A percentile compares a stretch with the other conserved stretches of the same genome.
phyloP scores from a whole-genome alignment of 2,113 vertebrate genomes.

The Vimba vimba region DNA sequence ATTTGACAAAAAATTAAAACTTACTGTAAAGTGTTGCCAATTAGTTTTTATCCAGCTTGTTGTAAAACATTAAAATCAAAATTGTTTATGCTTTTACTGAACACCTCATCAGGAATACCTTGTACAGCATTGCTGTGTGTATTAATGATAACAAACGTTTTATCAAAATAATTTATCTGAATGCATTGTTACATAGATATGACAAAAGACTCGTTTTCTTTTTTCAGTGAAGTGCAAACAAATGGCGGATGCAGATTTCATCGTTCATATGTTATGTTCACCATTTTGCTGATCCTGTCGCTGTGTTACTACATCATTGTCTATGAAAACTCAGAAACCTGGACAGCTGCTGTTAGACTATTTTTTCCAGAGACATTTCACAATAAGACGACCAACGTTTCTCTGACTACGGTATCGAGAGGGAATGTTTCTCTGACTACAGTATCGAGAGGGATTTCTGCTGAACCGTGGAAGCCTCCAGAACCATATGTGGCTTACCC shows the following conservation, averaged over 20 bases:
- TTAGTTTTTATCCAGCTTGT: not conserved
- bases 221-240: slow-evolving; percentile 21
- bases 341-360: not conserved
- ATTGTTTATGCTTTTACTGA: not conserved
- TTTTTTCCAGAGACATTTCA: not conserved
- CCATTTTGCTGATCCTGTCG: slow-evolving; percentile 6
- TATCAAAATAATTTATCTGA: not conserved
- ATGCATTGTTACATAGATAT: not conserved
- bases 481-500: slow-evolving; percentile 68
- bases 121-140: not conserved
- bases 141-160: not conserved
- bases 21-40: too few species aligned
- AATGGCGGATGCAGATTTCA: not conserved
- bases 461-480: slow-evolving; percentile 29
- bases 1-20: too few species aligned
- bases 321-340: not conserved
- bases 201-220: not conserved
- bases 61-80: not conserved
- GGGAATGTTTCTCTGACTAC: too few species aligned
- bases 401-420: not conserved
- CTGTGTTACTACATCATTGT: slow-evolving; percentile 32
- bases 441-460: not conserved
- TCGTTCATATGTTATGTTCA: not conserved
- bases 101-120: not conserved
- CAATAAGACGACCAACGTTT: not conserved